Conservation (phyloP, 2,888 invertebrate genomes). For the Blera fallax region DNA sequence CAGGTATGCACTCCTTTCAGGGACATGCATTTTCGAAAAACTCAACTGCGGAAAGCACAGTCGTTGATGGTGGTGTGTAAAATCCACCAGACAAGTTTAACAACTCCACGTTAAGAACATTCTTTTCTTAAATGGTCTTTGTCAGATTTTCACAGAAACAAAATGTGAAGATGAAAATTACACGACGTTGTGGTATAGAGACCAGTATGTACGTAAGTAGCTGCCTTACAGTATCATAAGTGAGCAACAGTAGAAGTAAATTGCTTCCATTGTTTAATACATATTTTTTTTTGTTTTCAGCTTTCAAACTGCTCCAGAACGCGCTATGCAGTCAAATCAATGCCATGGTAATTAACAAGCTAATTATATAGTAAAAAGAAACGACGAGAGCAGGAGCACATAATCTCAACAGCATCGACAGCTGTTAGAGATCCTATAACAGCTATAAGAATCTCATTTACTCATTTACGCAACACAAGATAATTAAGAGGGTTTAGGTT, state of each 20-base stretch:
- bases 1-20: neutral
- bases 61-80: neutral
- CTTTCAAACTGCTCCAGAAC: neutral
- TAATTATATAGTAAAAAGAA: slow-evolving; percentile 52
- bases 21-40: neutral
- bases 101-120: neutral
- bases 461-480: slow-evolving; percentile 66
- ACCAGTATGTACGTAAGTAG: neutral
- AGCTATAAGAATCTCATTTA: slow-evolving; percentile 63
- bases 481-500: slow-evolving; percentile 68
- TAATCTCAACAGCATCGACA: slow-evolving; percentile 61
- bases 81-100: slow-evolving; percentile 1
- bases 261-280: slow-evolving; percentile 3
- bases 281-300: neutral
- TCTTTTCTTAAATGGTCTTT: neutral
- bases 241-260: slow-evolving; percentile 2
- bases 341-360: slow-evolving; percentile 57
- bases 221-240: slow-evolving; percentile 3
- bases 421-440: slow-evolving; percentile 51
- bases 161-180: slow-evolving; percentile 41
- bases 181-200: neutral
- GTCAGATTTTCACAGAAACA: neutral
- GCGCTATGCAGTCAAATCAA: slow-evolving; percentile 40
- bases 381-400: slow-evolving; percentile 31
- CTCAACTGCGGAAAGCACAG: neutral